phyloP scores from a whole-genome alignment of 2,113 vertebrate species.

The Ia io region DNA sequence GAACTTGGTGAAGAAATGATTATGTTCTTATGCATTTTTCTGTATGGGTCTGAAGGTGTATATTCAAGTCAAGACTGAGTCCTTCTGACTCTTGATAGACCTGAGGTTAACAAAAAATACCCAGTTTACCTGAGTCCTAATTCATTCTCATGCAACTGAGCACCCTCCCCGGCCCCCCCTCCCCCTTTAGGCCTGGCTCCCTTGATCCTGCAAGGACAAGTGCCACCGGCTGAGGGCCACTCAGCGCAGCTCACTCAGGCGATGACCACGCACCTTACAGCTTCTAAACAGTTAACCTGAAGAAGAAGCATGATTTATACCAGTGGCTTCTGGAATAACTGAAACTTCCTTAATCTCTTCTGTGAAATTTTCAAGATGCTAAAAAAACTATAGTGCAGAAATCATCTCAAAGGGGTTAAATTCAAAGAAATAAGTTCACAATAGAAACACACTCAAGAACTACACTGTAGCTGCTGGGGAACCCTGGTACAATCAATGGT shows the following conservation, averaged over 20 bases:
- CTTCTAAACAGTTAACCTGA: background rate
- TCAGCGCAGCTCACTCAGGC: background rate
- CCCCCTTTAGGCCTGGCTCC: background rate
- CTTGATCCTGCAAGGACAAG: background rate
- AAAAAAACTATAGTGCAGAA: background rate
- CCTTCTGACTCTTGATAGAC: background rate
- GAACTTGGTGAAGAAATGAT: background rate
- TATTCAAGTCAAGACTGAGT: background rate
- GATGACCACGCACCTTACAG: background rate
- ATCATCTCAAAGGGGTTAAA: background rate
- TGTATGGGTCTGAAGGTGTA: background rate
- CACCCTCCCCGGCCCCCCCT: background rate
- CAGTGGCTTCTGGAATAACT: background rate
- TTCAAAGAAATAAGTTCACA: background rate
- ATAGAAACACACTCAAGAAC: background rate
- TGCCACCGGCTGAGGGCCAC: background rate
- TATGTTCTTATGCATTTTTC: background rate
- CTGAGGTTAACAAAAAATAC: background rate
- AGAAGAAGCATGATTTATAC: background rate
- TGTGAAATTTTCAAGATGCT: background rate
- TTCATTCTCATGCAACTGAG: background rate
- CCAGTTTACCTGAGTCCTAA: background rate
- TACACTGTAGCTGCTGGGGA: background rate
- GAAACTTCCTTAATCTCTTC: background rate
- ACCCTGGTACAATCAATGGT: conserved; percentile 9